phyloP scores from a whole-genome alignment of 53 echinoderm and acorn worm genomes.

The Holothuria scabra region DNA sequence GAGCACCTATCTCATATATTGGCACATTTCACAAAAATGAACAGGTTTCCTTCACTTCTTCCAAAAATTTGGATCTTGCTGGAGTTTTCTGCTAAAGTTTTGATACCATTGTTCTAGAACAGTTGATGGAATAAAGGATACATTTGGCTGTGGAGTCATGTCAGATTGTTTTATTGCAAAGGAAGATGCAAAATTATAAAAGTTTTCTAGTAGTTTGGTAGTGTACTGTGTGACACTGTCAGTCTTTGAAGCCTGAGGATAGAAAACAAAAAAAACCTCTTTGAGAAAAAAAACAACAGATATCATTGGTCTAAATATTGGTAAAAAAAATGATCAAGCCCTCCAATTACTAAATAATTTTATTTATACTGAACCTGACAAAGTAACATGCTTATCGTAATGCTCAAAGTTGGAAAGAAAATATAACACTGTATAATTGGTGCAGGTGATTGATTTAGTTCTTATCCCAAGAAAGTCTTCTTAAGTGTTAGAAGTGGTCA shows the following conservation, averaged over 20 bases:
- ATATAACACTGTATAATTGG: too few relatives aligned
- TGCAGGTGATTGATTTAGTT: too few relatives aligned
- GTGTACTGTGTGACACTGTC: conserved; percentile 80
- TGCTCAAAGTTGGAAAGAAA: too few relatives aligned
- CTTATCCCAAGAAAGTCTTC: too few relatives aligned
- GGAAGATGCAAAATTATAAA: conserved; percentile 93
- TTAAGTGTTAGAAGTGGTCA: too few relatives aligned
- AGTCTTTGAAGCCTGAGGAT: conserved; percentile 68
- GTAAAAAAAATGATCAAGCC: too few relatives aligned
- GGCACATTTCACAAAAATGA: too few relatives aligned
- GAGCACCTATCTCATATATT: too few relatives aligned
- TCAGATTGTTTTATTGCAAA: conserved; percentile 84
- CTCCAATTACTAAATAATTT: too few relatives aligned
- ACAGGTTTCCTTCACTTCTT: conserved; percentile 56
- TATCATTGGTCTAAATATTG: too few relatives aligned
- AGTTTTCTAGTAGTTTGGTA: conserved; percentile 90
- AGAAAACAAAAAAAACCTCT: neutral
- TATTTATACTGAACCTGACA: too few relatives aligned
- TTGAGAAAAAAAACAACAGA: neutral
- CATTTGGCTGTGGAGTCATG: conserved; percentile 87
- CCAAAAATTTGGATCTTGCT: conserved; percentile 93
- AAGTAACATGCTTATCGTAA: too few relatives aligned
- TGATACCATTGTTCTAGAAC: conserved; percentile 85
- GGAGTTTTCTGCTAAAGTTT: conserved; percentile 78
- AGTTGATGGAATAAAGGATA: conserved; percentile 72